Percentiles rank a stretch among this genome's conserved stretches.
Conservation (phyloP, 2,888 invertebrate species). For the Bibio marci region DNA sequence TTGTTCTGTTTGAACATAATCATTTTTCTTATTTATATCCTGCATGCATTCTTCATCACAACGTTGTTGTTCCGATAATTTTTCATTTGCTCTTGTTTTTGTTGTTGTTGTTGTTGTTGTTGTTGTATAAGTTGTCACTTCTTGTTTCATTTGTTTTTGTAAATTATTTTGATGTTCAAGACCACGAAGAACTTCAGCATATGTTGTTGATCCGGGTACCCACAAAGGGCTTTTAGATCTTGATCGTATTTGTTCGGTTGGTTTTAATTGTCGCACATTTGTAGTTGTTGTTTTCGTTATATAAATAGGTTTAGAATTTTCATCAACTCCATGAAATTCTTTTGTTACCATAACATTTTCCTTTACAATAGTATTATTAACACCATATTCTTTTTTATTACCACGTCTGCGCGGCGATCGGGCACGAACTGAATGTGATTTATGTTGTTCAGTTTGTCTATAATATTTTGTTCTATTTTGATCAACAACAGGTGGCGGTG, state of each 20-base stretch:
- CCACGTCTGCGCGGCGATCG: background rate
- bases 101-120: background rate
- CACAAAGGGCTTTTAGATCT: constrained; percentile 56
- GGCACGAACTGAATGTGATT: background rate
- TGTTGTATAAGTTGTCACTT: background rate
- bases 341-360: too few relatives aligned
- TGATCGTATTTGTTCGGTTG: constrained; percentile 22
- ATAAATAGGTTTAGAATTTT: background rate
- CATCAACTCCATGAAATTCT: too few relatives aligned
- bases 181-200: constrained; percentile 64
- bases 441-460: background rate
- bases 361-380: too few relatives aligned
- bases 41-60: background rate
- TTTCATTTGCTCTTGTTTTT: constrained; percentile 2
- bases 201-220: constrained; percentile 55
- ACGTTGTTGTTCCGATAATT: background rate
- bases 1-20: background rate
- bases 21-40: too few relatives aligned
- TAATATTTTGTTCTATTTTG: background rate
- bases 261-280: constrained; percentile 12
- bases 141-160: background rate
- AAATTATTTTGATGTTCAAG: constrained; percentile 18
- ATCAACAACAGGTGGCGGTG: background rate
- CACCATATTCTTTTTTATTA: too few relatives aligned
- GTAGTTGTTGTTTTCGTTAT: constrained; percentile 1